A percentile compares a stretch with the other conserved stretches of the same genome.
Evolutionary conservation across 2,888 invertebrate genomes (phyloP).

Genomic region (Prosapia bicincta): DNA sequence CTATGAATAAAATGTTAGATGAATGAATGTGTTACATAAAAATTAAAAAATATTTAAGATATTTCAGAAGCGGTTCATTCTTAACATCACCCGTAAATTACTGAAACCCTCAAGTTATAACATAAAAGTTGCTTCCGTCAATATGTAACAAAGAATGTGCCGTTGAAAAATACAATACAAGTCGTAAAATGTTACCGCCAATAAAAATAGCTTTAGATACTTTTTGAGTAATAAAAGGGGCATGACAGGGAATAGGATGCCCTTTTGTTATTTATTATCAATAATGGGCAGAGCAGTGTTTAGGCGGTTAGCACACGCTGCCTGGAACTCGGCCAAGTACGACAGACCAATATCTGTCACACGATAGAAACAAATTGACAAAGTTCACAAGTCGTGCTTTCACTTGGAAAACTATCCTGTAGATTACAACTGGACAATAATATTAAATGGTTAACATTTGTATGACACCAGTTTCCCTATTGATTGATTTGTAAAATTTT

Average conservation of each 20-base stretch:
- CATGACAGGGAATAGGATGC: background rate
- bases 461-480: too few species aligned
- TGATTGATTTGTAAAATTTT: too few species aligned
- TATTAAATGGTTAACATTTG: too few species aligned
- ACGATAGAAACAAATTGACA: background rate
- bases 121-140: too few species aligned
- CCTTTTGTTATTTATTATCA: background rate
- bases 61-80: too few species aligned
- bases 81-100: too few species aligned
- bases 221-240: background rate
- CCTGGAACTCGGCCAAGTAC: background rate
- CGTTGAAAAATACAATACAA: background rate
- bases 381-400: background rate
- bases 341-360: background rate
- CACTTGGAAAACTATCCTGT: background rate
- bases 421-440: background rate
- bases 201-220: background rate
- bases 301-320: background rate
- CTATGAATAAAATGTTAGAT: too few species aligned
- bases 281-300: background rate
- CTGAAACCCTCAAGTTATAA: too few species aligned
- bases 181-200: background rate
- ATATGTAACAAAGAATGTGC: background rate
- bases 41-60: too few species aligned
- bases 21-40: too few species aligned